phyloP scores from a whole-genome alignment of 2,113 vertebrate species.

The Prochilodus magdalenae region DNA sequence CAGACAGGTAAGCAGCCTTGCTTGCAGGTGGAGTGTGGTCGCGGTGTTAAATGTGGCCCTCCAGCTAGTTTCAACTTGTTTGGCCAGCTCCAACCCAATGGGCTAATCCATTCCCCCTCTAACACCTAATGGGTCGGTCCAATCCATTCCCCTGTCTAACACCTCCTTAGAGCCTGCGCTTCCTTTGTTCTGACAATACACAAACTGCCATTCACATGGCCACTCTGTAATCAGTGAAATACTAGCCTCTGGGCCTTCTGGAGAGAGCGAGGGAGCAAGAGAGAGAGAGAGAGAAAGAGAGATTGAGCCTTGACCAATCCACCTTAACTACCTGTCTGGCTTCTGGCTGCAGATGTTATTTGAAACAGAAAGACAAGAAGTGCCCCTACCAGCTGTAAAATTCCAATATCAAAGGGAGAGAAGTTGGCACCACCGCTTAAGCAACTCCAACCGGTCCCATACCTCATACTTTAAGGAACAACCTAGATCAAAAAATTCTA shows the following conservation, averaged over 20 bases:
- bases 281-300: constrained; percentile 66
- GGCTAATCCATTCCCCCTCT: constrained; percentile 61
- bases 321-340: constrained; percentile 76
- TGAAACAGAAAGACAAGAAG: constrained; percentile 58
- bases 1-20: constrained; percentile 16
- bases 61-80: constrained; percentile 78
- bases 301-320: constrained; percentile 66
- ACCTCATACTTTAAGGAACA: constrained; percentile 24
- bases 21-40: constrained; percentile 40
- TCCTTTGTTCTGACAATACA: constrained; percentile 88
- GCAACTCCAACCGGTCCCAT: constrained; percentile 18
- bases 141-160: constrained; percentile 85
- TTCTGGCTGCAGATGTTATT: constrained; percentile 81
- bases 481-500: not conserved
- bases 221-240: constrained; percentile 87
- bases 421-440: constrained; percentile 71
- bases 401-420: constrained; percentile 67
- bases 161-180: constrained; percentile 80
- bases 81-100: constrained; percentile 78
- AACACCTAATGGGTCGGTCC: constrained; percentile 78
- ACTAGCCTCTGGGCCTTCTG: constrained; percentile 80
- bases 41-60: constrained; percentile 43
- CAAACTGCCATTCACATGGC: constrained; percentile 84
- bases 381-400: constrained; percentile 76
- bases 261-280: constrained; percentile 55